Evolutionary conservation across 2,888 invertebrate species (phyloP), one percentile per base, ranked within the genome.

Genomic region (Ophioninae sp.): DNA sequence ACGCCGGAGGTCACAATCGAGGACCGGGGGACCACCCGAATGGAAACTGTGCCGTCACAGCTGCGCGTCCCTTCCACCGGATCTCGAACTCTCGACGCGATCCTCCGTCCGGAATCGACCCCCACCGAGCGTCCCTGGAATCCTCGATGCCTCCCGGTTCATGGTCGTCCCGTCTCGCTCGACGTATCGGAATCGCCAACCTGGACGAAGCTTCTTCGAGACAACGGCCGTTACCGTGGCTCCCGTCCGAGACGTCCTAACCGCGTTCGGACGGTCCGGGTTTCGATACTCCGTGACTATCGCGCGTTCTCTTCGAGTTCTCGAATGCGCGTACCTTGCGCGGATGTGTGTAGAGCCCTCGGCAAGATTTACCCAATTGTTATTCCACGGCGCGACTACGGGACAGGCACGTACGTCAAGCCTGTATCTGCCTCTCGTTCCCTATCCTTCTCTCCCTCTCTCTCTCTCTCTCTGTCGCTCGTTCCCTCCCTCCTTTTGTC

Each of bases 301-400:
- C 69, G 77, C 64, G 20, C 41, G 77, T 41, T 73, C 50, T 64
- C 37, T 57, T 57, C 65, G 75, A 67, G 73, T 76, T 68, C 79
- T 44, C 75, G 8, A 75, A 68, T 37, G 44, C 59, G 39, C 59
- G 20, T 77, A 74, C 39, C 6, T 65, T n/a, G 23, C 44, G 23
- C 23, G 30, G 39, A 30, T 73, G 30, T 72, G n/a, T 88, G 88
- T 88, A 87, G 88, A 88, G 81, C 88, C 86, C 88, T 82, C 87
- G 86, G 87, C 88, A 88, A 67, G 79, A 88, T 89, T 89, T 87
- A 83, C 84, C 88, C 89, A 88, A 91, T 91, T 91, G 91, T 91
- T 91, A 91, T 91, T 91, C 91, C 89, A 85, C 87, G 88, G 88
- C 87, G 86, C 87, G 87, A 85, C 86, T 81, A 81, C 85, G 82